These are phyloP conservation scores for Galemys pyrenaicus DNA, from an alignment of 2,113 vertebrate species.

Conservation along the genomic window DNA sequence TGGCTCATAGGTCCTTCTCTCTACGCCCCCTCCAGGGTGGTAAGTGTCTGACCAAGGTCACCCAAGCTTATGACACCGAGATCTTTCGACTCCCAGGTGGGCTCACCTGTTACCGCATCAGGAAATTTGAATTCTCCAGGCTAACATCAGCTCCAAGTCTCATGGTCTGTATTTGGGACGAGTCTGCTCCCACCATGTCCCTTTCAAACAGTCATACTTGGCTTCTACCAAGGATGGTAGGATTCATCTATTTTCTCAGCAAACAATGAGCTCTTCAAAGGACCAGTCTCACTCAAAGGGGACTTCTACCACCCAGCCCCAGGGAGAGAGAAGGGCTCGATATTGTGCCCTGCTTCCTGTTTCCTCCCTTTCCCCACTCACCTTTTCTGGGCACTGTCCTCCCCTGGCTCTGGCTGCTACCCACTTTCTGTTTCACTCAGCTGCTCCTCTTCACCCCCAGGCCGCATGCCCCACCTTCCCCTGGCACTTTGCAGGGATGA, in stretches of 20 bases:
- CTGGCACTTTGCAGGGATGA: fast-evolving
- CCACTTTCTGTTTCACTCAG: neutral
- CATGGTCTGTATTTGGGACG: neutral
- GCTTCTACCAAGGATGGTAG: neutral
- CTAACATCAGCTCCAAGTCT: neutral
- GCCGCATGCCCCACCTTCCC: no score
- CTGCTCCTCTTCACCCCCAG: fast-evolving
- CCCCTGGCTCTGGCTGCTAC: neutral
- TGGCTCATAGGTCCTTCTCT: neutral
- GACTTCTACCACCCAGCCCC: neutral
- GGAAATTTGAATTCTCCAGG: neutral
- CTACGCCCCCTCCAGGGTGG: neutral
- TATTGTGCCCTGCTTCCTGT: no score
- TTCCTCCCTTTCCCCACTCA: neutral
- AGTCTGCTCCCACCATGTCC: neutral
- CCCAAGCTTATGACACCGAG: fast-evolving
- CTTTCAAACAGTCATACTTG: neutral
- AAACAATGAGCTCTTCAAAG: neutral
- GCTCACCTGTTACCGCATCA: neutral
- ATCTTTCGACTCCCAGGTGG: neutral
- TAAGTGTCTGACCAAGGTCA: neutral
- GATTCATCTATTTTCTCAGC: neutral
- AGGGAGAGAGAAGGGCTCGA: neutral
- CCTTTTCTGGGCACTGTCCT: neutral
- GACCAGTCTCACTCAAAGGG: neutral